These are phyloP conservation scores for Agelaius phoeniceus DNA, from an alignment of 2,113 vertebrate genomes.

Conservation along the genomic window DNA sequence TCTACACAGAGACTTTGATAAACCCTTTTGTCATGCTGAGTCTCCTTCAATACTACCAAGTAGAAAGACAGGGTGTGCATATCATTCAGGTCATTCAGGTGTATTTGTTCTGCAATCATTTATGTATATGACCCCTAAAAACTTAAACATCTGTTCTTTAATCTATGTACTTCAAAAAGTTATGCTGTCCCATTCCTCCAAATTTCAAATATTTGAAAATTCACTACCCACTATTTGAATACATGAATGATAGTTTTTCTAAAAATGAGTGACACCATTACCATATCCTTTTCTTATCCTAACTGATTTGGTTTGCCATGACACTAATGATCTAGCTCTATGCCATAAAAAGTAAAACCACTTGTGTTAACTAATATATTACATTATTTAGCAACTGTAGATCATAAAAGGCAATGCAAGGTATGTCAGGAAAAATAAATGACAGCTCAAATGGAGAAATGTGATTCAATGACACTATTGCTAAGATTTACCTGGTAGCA, in stretches of 20 bases:
- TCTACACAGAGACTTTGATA: background rate
- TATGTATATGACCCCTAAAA: background rate
- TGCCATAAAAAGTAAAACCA: background rate
- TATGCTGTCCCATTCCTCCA: background rate
- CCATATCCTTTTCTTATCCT: background rate
- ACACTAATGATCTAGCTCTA: background rate
- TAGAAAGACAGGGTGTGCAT: fast-evolving
- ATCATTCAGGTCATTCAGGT: background rate
- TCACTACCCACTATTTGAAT: background rate
- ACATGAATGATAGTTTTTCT: background rate
- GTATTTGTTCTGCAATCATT: background rate
- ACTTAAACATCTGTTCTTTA: background rate
- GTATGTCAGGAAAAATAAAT: background rate
- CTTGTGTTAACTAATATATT: background rate
- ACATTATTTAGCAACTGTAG: background rate
- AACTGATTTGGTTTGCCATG: background rate
- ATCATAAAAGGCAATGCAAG: background rate
- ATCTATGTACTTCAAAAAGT: background rate
- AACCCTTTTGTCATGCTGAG: background rate
- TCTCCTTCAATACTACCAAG: background rate
- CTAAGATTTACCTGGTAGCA: background rate
- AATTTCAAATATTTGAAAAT: background rate
- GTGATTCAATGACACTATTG: background rate
- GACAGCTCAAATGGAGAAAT: background rate
- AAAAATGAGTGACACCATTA: background rate